These are phyloP conservation scores for Bombyx mandarina DNA, from an alignment of 1,140 invertebrate genomes.

Conservation along the genomic window DNA sequence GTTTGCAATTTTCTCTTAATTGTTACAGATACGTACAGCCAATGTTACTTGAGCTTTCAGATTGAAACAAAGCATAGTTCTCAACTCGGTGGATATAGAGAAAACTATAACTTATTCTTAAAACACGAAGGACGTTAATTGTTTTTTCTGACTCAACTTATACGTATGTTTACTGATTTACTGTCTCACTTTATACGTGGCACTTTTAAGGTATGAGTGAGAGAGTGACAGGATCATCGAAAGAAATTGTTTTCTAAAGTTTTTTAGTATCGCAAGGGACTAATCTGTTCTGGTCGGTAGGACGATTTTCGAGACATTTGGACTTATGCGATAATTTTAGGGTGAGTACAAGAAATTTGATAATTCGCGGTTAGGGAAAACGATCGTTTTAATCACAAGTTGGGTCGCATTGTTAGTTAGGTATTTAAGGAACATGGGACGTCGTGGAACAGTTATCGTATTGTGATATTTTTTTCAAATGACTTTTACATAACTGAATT, in stretches of 20 bases:
- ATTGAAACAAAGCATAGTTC: background rate
- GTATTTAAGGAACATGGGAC: conserved; percentile 31
- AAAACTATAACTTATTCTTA: too few relatives aligned
- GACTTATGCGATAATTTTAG: conserved; percentile 66
- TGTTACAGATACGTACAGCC: conserved; percentile 37
- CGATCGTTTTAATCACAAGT: conserved; percentile 65
- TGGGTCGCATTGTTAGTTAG: conserved; percentile 46
- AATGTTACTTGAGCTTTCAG: conserved; percentile 26
- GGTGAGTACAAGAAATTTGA: conserved; percentile 64
- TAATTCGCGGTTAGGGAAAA: conserved; percentile 64
- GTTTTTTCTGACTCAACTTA: too few relatives aligned
- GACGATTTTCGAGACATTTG: conserved; percentile 49
- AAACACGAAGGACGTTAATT: too few relatives aligned
- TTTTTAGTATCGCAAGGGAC: background rate
- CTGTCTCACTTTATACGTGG: too few relatives aligned
- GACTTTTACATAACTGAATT: background rate
- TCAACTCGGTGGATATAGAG: background rate
- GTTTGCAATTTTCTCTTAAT: conserved; percentile 64
- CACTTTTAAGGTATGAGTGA: too few relatives aligned
- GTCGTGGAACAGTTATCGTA: conserved; percentile 19
- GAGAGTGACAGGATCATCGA: too few relatives aligned
- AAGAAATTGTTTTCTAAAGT: background rate
- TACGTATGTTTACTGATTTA: too few relatives aligned
- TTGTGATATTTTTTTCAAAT: background rate
- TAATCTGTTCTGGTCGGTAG: conserved; percentile 9